Evolutionary conservation across 2,888 invertebrate species (phyloP), one percentile per base, ranked within the genome.

Genomic region (Baccha elongata): DNA sequence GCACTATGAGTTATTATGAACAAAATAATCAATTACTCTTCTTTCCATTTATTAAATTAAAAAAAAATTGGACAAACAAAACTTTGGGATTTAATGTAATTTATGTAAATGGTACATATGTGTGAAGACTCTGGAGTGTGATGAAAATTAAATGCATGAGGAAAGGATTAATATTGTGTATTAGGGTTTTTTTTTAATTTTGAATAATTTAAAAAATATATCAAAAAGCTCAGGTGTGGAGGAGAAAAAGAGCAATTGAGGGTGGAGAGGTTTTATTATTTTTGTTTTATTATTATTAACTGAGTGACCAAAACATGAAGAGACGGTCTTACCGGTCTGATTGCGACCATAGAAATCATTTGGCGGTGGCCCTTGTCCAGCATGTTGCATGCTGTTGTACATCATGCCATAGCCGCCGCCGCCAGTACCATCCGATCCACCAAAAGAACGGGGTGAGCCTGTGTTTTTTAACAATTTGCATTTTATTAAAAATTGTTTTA

Each of bases 371-470:
- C 87, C 86, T 88, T 86, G 85, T 85, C 86, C 85, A 85, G 86
- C 85, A 87, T 88, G 88, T 86, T 87, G 87, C 86, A 87, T 86
- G 86, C 85, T 87, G 87, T 87, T 87, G 87, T 87, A 88, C 87
- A 88, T 87, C 88, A 88, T 88, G 86, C 86, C 86, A 55, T 74
- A 86, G 79, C 87, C 86, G 86, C 87, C 88, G 84, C 83, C 88
- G 87, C 87, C 87, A 69, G 88, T 87, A 85, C 87, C 87, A 86
- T 88, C 88, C 86, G 87, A 87, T 86, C 88, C 88, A 87, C 89
- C 90, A 87, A 88, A 91, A 85, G 88, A 87, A 87, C 90, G 90
- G 85, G 91, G 89, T 86, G 91, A 91, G 88, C 91, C 91, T 91
- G 90, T 90, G 88, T 88, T 87, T 86, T 87, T 89, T 87, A 88